phyloP scores from a whole-genome alignment of 2,888 invertebrate species.

The Xanthorhoe spadicearia region DNA sequence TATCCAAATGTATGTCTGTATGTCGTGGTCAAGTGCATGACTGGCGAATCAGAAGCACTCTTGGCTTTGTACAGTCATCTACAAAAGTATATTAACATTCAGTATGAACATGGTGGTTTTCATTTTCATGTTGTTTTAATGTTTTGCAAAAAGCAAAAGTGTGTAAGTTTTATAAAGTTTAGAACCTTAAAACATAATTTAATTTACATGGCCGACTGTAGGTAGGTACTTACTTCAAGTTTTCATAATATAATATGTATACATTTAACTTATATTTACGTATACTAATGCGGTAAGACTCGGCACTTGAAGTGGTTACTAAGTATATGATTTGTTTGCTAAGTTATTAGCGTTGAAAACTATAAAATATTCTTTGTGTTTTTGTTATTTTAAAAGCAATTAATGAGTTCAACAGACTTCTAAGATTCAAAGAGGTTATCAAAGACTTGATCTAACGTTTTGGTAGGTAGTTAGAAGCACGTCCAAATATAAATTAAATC shows the following conservation, averaged over 20 bases:
- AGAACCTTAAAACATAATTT: not conserved
- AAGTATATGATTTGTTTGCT: conserved; percentile 33
- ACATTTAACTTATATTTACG: conserved; percentile 25
- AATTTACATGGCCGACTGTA: not conserved
- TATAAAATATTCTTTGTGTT: not conserved
- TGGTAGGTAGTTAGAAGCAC: not conserved
- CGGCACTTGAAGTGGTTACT: conserved; percentile 33
- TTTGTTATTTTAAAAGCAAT: conserved; percentile 2
- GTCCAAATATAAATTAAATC: not conserved
- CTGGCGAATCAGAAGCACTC: conserved; percentile 36
- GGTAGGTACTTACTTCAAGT: conserved; percentile 17
- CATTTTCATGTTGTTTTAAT: not conserved
- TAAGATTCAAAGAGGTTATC: not conserved
- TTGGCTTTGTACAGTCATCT: conserved; percentile 4
- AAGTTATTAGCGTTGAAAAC: conserved; percentile 23
- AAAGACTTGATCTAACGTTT: not conserved
- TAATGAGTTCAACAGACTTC: not conserved
- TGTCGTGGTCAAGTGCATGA: conserved; percentile 36
- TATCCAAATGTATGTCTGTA: conserved; percentile 23
- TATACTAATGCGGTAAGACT: conserved; percentile 35
- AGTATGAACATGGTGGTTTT: not conserved
- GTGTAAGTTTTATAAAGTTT: not conserved
- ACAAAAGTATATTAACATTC: not conserved
- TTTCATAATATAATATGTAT: conserved; percentile 36
- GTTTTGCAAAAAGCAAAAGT: not conserved